Conservation (phyloP, 2,888 invertebrate species). For the Platycheirus rosarum region DNA sequence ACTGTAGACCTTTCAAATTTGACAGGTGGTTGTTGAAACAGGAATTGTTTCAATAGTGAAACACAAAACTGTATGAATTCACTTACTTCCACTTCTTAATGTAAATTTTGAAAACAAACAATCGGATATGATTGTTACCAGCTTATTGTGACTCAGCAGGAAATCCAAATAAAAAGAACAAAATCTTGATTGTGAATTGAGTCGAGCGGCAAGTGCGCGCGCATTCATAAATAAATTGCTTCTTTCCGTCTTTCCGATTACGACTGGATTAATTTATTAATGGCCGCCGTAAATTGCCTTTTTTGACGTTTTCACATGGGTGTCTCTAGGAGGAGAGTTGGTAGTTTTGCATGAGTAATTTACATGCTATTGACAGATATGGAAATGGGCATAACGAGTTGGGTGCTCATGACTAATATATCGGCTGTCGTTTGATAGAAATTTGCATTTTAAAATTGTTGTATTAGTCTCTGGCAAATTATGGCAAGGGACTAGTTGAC, state of each 20-base stretch:
- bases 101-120: conserved; percentile 57
- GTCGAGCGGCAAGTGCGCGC: conserved; percentile 39
- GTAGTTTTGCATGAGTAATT: conserved; percentile 50
- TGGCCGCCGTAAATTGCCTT: conserved; percentile 63
- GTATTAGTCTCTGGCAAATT: conserved; percentile 40
- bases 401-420: conserved; percentile 10
- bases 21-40: conserved; percentile 60
- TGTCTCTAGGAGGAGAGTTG: conserved; percentile 10
- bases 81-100: conserved; percentile 21
- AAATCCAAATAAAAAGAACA: conserved; percentile 43
- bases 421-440: conserved; percentile 12
- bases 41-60: conserved; percentile 31
- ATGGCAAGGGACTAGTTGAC: conserved; percentile 41
- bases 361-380: conserved; percentile 16
- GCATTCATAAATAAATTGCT: conserved; percentile 58
- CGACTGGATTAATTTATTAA: conserved; percentile 49
- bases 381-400: conserved; percentile 18
- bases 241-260: conserved; percentile 29
- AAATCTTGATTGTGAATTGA: conserved; percentile 12
- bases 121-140: conserved; percentile 9
- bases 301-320: conserved; percentile 57
- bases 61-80: not conserved
- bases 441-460: conserved; percentile 57
- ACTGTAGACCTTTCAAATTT: conserved; percentile 24
- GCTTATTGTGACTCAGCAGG: conserved; percentile 52